Evolutionary conservation across 2,113 vertebrate genomes (phyloP), one percentile per base, ranked within the genome.

Genomic region (Pagrus major): DNA sequence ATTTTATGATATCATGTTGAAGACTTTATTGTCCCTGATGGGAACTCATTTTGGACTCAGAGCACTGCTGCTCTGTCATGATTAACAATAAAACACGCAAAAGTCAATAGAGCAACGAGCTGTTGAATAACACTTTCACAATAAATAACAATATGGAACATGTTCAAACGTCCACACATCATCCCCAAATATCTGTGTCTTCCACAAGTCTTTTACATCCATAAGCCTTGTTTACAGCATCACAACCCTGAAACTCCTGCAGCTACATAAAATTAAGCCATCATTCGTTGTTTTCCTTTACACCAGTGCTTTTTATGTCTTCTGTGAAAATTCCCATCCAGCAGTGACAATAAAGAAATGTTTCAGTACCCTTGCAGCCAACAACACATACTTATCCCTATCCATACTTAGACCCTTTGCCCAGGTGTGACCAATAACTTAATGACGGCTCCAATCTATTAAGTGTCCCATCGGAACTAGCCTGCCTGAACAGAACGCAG

Each of bases 61-160:
- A 54, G 46, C 21, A 23, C 27, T 69, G 39, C 66, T 42, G 55
- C 59, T 69, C 42, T 37, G 44, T 70, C 3, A 44, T 33, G 56
- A 70, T 25, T 60, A 71, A 54, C 44, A 55, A 44, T 51, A 64
- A 29, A 71, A 37, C 16, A 39, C 23, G 49, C 12, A 44, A 63
- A 46, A 29, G 46, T 64, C 49, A 55, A 49, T 16, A 46, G 33
- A 78, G 23, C 35, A 42, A 35, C 41, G 15, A 49, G 51, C n/a
- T 6, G 46, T 15, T 3, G 5, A 61, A 46, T 39, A 31, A 29
- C 35, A 52, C 14, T 29, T 23, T 11, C 44, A 51, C 15, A 44
- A 66, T 37, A 63, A 73, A 66, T 59, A 67, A 23, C 10, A n/a
- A 10, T 55, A 29, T 18, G 47, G 20, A 51, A 64, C 29, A 47